Conservation (phyloP, 2,888 invertebrate genomes). For the Acleris sparsana region DNA sequence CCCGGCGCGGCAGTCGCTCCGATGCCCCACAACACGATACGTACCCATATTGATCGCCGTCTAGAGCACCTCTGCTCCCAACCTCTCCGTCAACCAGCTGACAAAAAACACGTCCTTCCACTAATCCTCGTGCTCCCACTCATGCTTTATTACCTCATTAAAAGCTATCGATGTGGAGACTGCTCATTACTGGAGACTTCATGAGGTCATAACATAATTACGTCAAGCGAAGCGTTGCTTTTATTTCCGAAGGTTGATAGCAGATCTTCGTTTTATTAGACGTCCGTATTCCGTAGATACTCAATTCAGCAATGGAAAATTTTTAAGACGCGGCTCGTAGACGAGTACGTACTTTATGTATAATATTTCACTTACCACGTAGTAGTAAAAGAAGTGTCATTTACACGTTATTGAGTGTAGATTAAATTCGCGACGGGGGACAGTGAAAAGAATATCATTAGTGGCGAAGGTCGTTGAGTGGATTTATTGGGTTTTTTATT, state of each 20-base stretch:
- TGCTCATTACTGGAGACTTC: conserved; percentile 29
- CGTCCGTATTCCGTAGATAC: conserved; percentile 8
- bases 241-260: conserved; percentile 24
- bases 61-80: conserved; percentile 31
- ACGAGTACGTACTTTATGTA: not conserved
- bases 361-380: conserved; percentile 13
- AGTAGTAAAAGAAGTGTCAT: conserved; percentile 4
- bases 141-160: conserved; percentile 36
- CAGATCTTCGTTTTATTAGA: conserved; percentile 23
- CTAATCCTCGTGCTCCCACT: conserved; percentile 33
- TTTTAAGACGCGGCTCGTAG: not conserved
- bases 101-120: conserved; percentile 36
- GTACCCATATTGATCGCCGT: conserved; percentile 56
- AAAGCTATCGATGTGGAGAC: conserved; percentile 33
- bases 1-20: conserved; percentile 21
- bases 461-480: conserved; percentile 14
- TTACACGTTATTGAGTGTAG: conserved; percentile 19
- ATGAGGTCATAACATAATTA: conserved; percentile 34
- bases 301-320: conserved; percentile 2
- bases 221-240: conserved; percentile 21
- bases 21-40: conserved; percentile 53
- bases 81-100: conserved; percentile 38
- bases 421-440: conserved; percentile 17
- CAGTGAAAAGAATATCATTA: conserved; percentile 13
- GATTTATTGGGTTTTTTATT: conserved; percentile 34